phyloP scores from a whole-genome alignment of 2,797 vertebrate genomes.

The Tragopan temminckii region DNA sequence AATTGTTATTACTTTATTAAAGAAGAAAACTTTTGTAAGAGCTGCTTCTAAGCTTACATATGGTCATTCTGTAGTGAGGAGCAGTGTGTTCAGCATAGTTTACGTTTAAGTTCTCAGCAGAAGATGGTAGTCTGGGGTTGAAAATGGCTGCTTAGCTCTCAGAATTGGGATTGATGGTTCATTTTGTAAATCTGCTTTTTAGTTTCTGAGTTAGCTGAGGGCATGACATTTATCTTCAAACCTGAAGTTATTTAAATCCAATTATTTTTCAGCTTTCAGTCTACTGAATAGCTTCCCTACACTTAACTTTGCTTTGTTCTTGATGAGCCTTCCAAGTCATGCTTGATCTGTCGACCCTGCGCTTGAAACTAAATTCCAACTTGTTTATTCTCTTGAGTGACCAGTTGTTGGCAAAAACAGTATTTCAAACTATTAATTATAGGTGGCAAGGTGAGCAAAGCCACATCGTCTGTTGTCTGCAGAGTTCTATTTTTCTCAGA shows the following conservation, averaged over 20 bases:
- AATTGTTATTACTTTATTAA: background rate
- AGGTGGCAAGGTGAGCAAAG: conserved; percentile 11
- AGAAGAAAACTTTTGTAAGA: background rate
- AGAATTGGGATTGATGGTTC: background rate
- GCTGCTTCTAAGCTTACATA: background rate
- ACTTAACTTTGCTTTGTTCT: conserved; percentile 12
- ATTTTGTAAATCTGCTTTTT: background rate
- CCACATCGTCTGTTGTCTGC: background rate
- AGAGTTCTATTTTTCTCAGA: background rate
- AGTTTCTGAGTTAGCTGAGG: background rate
- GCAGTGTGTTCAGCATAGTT: background rate
- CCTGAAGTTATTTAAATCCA: background rate
- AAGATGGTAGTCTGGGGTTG: background rate
- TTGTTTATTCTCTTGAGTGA: conserved; percentile 12
- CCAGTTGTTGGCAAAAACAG: conserved; percentile 33
- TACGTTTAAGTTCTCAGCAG: background rate
- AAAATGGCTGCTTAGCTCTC: background rate
- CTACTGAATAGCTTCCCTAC: background rate
- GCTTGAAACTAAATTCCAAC: background rate
- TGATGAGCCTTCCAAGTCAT: conserved; percentile 3
- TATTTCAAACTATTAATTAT: conserved; percentile 22
- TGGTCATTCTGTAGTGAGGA: background rate
- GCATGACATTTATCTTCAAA: background rate
- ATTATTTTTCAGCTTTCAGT: conserved; percentile 19
- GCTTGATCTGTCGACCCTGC: conserved; percentile 9